Conservation (phyloP, 1,140 invertebrate species). For the Pristionchus pacificus region DNA sequence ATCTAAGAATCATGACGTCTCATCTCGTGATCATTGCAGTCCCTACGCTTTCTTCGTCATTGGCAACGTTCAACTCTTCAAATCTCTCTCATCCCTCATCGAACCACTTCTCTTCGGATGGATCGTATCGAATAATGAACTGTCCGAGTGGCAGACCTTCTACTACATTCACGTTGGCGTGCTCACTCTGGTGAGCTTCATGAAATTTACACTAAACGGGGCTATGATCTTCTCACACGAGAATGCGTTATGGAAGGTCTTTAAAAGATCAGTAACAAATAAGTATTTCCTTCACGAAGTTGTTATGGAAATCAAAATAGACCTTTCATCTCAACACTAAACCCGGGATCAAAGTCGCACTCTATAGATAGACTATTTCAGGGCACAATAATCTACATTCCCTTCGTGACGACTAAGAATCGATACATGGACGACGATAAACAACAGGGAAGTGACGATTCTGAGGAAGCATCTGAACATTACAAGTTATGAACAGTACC, state of each 20-base stretch:
- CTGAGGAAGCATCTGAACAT: conserved; percentile 2
- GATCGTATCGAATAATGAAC: neutral
- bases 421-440: no score
- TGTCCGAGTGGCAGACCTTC: neutral
- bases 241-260: no score
- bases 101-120: neutral
- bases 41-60: neutral
- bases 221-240: no score
- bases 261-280: no score
- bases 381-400: neutral
- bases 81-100: neutral
- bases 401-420: no score
- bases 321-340: neutral
- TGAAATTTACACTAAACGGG: no score
- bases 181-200: neutral
- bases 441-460: neutral
- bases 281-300: no score
- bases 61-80: neutral
- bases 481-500: no score
- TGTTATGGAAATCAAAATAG: no score
- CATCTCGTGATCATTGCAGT: no score
- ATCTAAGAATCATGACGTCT: no score
- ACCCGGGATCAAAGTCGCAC: neutral
- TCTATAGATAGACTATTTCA: neutral
- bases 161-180: neutral